These are phyloP conservation scores for Marmota flaviventris DNA, from an alignment of 2,113 vertebrate genomes.

Conservation along the genomic window DNA sequence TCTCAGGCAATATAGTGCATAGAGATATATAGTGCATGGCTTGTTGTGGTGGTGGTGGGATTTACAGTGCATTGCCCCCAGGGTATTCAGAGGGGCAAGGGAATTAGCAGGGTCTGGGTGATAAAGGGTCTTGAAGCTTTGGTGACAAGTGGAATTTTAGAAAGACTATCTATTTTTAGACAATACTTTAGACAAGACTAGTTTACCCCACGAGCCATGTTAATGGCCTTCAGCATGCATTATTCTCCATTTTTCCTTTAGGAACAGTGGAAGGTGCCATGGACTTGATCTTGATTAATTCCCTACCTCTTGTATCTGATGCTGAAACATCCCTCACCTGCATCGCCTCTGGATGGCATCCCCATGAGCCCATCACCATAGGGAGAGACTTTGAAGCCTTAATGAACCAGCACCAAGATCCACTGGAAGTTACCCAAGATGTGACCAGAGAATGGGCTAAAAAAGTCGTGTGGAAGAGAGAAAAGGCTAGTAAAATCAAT, in stretches of 20 bases:
- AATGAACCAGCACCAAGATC: conserved; percentile 87
- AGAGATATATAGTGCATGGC: neutral
- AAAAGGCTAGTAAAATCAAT: conserved; percentile 90
- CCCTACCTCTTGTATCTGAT: conserved; percentile 91
- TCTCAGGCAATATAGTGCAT: neutral
- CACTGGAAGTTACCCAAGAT: conserved; percentile 88
- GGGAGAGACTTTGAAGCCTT: conserved; percentile 90
- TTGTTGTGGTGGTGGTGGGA: neutral
- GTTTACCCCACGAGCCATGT: neutral
- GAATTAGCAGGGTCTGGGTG: neutral
- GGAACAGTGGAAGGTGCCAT: conserved; percentile 89
- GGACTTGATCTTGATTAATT: conserved; percentile 93
- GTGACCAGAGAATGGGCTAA: conserved; percentile 88
- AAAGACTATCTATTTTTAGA: neutral
- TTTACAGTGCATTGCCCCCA: neutral
- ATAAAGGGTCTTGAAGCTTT: neutral
- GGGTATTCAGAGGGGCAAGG: neutral
- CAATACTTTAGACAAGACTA: neutral
- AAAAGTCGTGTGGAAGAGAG: conserved; percentile 91
- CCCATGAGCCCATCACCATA: conserved; percentile 87
- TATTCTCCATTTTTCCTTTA: conserved; percentile 73
- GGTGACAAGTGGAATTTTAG: neutral
- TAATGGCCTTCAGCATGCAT: neutral
- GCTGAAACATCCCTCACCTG: conserved; percentile 91
- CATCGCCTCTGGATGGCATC: conserved; percentile 91